Conservation (phyloP, 2,113 vertebrate genomes). For the Sceloporus tristichus region DNA sequence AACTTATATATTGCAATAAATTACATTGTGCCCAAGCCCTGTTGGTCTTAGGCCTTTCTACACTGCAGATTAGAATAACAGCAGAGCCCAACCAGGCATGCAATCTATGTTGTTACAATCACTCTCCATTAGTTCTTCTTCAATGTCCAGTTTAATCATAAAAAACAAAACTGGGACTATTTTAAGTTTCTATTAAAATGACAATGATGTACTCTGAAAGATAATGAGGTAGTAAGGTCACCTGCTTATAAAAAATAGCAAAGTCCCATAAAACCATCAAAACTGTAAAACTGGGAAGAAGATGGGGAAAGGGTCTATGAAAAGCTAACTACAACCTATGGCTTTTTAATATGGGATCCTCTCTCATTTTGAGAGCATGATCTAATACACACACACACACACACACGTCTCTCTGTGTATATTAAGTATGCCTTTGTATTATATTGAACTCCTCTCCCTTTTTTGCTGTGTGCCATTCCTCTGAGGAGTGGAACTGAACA, state of each 20-base stretch:
- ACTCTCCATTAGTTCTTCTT: not conserved
- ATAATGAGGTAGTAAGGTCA: not conserved
- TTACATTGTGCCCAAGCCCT: not conserved
- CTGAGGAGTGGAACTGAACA: not conserved
- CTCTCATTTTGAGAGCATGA: not conserved
- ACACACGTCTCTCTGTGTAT: not conserved
- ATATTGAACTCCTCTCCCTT: not conserved
- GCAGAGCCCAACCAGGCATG: not conserved
- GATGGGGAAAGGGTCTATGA: too few relatives aligned
- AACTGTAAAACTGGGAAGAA: not conserved
- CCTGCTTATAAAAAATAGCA: not conserved
- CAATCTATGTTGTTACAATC: not conserved
- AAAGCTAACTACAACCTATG: not conserved
- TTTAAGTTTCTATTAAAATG: not conserved
- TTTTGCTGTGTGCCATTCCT: not conserved
- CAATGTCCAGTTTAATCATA: not conserved
- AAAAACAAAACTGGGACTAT: not conserved
- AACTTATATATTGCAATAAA: slow-evolving; percentile 46
- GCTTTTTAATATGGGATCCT: not conserved
- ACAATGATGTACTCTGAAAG: not conserved
- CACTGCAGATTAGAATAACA: not conserved
- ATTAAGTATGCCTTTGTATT: not conserved
- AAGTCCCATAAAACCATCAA: not conserved
- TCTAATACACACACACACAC: not conserved
- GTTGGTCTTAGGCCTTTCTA: not conserved